Evolutionary conservation across 2,888 invertebrate species (phyloP).

Genomic region (Trissolcus japonicus): DNA sequence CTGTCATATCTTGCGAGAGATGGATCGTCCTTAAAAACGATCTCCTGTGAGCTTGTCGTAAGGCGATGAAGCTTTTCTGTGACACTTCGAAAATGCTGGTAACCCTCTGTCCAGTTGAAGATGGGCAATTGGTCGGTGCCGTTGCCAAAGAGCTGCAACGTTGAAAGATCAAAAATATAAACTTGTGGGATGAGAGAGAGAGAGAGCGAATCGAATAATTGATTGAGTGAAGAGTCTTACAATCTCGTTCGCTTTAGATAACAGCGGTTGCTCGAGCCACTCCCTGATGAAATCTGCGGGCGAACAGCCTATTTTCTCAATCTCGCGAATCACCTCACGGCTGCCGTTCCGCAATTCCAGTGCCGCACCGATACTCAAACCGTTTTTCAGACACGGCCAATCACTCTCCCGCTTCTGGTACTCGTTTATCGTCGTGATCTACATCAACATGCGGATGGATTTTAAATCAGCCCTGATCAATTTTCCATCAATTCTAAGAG

Average conservation of each 20-base stretch:
- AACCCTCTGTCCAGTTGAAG: slow-evolving; percentile 71
- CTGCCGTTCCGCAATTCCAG: slow-evolving; percentile 70
- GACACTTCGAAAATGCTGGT: slow-evolving; percentile 65
- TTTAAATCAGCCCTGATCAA: slow-evolving; percentile 3
- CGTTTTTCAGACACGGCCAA: slow-evolving; percentile 78
- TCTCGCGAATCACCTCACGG: slow-evolving; percentile 73
- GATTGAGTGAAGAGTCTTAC: slow-evolving; percentile 56
- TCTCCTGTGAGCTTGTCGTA: slow-evolving; percentile 53
- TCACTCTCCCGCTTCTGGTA: slow-evolving; percentile 74
- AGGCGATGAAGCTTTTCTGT: slow-evolving; percentile 63
- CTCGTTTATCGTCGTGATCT: slow-evolving; percentile 75
- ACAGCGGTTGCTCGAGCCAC: slow-evolving; percentile 74
- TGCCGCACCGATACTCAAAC: slow-evolving; percentile 72
- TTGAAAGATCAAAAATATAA: neutral
- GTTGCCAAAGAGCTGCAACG: slow-evolving; percentile 56
- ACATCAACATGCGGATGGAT: slow-evolving; percentile 6
- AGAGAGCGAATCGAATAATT: slow-evolving; percentile 1
- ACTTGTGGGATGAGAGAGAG: neutral
- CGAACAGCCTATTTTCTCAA: slow-evolving; percentile 78
- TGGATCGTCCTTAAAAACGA: slow-evolving; percentile 61
- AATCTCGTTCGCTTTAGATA: slow-evolving; percentile 60
- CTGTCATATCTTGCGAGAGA: slow-evolving; percentile 58
- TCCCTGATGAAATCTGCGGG: slow-evolving; percentile 74
- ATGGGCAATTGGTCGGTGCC: slow-evolving; percentile 51
- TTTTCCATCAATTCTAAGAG: neutral